phyloP scores from a whole-genome alignment of 2,797 vertebrate genomes.

The Premnoplex brunnescens region DNA sequence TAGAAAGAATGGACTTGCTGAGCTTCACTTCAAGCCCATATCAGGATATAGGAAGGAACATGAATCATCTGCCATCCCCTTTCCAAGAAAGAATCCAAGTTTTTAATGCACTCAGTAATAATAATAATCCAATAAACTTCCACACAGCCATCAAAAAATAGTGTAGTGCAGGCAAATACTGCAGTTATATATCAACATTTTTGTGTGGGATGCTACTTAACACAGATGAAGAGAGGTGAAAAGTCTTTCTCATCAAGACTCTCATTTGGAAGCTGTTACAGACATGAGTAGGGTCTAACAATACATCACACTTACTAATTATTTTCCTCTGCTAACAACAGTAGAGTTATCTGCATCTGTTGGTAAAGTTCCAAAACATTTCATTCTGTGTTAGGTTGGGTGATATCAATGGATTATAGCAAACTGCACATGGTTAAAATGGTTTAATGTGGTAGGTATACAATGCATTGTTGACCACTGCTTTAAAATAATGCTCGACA shows the following conservation, averaged over 20 bases:
- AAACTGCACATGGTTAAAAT: background rate
- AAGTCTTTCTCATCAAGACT: background rate
- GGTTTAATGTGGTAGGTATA: background rate
- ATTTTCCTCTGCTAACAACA: background rate
- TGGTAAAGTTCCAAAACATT: background rate
- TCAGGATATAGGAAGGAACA: background rate
- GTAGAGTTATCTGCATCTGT: background rate
- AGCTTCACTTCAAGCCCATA: background rate
- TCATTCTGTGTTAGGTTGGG: background rate
- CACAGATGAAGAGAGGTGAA: background rate
- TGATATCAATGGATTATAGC: background rate
- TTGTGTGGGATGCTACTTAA: background rate
- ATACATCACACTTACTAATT: background rate
- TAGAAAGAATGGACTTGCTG: background rate
- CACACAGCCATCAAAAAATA: background rate
- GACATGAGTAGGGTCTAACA: background rate
- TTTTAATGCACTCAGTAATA: background rate
- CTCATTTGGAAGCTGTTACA: background rate
- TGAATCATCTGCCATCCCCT: background rate
- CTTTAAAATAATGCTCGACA: background rate
- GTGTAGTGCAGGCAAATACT: background rate
- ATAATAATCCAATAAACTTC: background rate
- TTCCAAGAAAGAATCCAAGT: rapidly evolving
- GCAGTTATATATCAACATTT: background rate
- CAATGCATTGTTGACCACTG: background rate